A percentile compares a stretch with the other conserved stretches of the same genome.
Conservation (phyloP, 1,140 invertebrate species). For the Pseudomyrmex concolor region DNA sequence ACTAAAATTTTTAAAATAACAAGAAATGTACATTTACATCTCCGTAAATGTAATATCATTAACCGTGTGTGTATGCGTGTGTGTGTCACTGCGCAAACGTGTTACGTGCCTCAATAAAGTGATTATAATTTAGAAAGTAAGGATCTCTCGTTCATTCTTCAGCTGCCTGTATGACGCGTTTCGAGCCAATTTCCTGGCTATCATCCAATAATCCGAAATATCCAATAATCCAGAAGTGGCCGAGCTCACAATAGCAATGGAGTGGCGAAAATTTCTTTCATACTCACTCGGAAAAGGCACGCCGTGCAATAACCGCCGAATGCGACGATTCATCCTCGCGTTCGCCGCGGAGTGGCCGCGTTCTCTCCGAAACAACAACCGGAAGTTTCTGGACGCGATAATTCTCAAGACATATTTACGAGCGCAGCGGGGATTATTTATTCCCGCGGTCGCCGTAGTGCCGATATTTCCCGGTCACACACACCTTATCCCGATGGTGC, state of each 20-base stretch:
- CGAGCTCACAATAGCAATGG: background rate
- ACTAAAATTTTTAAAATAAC: no score
- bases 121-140: background rate
- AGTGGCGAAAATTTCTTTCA: constrained; percentile 10
- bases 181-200: constrained; percentile 25
- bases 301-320: background rate
- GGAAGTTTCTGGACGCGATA: background rate
- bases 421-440: constrained; percentile 13
- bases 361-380: background rate
- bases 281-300: background rate
- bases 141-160: background rate
- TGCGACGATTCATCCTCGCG: background rate
- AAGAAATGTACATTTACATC: background rate
- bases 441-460: background rate
- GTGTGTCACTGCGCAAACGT: background rate
- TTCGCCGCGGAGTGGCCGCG: background rate
- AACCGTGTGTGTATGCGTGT: background rate
- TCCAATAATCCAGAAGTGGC: background rate
- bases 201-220: constrained; percentile 34
- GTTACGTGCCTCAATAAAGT: background rate
- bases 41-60: background rate
- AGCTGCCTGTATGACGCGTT: background rate
- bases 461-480: constrained; percentile 1
- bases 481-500: constrained; percentile 11
- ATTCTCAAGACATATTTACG: constrained; percentile 16